A percentile compares a stretch with the other conserved stretches of the same genome.
Conservation (phyloP, 2,888 invertebrate species). For the Plemyria rubiginata region DNA sequence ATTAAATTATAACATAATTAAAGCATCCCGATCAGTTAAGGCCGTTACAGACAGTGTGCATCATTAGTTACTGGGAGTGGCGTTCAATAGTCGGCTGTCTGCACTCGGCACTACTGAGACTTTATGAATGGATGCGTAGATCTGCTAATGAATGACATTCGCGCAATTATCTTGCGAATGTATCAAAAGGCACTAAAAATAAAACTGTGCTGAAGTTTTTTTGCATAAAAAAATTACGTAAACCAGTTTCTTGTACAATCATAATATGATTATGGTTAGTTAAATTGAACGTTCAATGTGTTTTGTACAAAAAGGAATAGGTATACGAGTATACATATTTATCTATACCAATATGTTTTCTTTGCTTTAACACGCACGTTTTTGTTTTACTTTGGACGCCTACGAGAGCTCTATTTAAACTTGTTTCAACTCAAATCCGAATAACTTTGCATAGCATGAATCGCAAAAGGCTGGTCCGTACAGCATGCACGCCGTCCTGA, state of each 20-base stretch:
- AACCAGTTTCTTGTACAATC: neutral
- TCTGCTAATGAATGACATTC: conserved; percentile 50
- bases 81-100: conserved; percentile 64
- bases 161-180: conserved; percentile 21
- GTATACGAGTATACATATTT: neutral
- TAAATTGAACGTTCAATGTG: too few relatives aligned
- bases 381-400: conserved; percentile 32
- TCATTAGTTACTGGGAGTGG: conserved; percentile 69
- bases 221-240: neutral
- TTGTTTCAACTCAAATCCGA: conserved; percentile 70
- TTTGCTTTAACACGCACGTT: conserved; percentile 36
- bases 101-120: conserved; percentile 46
- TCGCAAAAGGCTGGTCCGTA: conserved; percentile 68
- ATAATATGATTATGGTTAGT: too few relatives aligned
- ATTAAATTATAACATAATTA: conserved; percentile 41
- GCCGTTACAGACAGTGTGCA: conserved; percentile 48
- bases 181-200: conserved; percentile 11
- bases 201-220: neutral
- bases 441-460: conserved; percentile 80
- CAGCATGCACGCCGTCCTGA: conserved; percentile 67
- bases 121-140: conserved; percentile 65
- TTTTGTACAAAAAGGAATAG: neutral
- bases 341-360: neutral
- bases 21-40: conserved; percentile 56
- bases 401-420: conserved; percentile 53